Percentiles rank a stretch among this genome's conserved stretches.
These are phyloP conservation scores for Nebria ingens DNA, from an alignment of 1,140 invertebrate species.

Conservation along the genomic window DNA sequence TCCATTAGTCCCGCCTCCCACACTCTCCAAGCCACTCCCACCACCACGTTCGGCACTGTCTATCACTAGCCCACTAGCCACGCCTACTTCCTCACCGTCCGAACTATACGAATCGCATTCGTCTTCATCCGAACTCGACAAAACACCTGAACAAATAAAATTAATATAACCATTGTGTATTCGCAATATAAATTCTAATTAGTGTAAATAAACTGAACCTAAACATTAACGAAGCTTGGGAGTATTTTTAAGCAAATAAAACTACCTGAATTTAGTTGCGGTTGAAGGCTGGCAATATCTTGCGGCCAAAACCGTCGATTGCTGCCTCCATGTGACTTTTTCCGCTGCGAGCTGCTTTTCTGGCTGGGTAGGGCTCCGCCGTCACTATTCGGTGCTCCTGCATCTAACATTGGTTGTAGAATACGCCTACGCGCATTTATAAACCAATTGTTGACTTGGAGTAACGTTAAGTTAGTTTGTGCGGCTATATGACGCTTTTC, in stretches of 20 bases:
- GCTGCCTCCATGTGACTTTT: slow-evolving; percentile 33
- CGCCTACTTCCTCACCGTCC: slow-evolving; percentile 31
- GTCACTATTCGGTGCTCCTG: slow-evolving; percentile 34
- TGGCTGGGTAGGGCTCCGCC: slow-evolving; percentile 23
- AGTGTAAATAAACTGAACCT: no score
- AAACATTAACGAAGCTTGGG: background rate
- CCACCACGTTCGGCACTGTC: slow-evolving; percentile 23
- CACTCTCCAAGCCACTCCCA: slow-evolving; percentile 22
- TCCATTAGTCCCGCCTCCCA: background rate
- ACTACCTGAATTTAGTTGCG: slow-evolving; percentile 30
- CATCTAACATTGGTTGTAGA: slow-evolving; percentile 84
- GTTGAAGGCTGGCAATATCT: slow-evolving; percentile 41
- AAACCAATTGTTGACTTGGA: slow-evolving; percentile 84
- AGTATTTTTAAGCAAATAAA: background rate
- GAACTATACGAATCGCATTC: slow-evolving; percentile 34
- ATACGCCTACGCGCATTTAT: slow-evolving; percentile 90
- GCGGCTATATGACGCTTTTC: slow-evolving; percentile 81
- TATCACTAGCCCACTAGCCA: slow-evolving; percentile 24
- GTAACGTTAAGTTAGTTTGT: slow-evolving; percentile 75
- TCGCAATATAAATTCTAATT: background rate
- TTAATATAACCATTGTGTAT: background rate
- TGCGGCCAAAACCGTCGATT: slow-evolving; percentile 48
- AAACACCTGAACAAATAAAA: slow-evolving; percentile 23
- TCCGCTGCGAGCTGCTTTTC: slow-evolving; percentile 22
- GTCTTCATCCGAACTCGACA: slow-evolving; percentile 34